phyloP scores from a whole-genome alignment of 35 echinoderm and acorn worm species.

The Strongylocentrotus purpuratus region DNA sequence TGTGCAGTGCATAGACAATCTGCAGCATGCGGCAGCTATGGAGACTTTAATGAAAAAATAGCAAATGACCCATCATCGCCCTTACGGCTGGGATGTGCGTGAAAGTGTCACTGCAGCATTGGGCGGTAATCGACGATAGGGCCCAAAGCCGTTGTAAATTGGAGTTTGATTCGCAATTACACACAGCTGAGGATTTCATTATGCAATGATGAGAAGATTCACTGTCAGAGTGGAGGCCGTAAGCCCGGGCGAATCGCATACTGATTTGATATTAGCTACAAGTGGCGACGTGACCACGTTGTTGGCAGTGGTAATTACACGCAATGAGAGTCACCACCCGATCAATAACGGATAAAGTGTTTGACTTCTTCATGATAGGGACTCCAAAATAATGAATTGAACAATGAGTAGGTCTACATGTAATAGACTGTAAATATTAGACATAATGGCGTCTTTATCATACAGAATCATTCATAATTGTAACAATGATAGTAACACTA shows the following conservation, averaged over 20 bases:
- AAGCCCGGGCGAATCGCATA: neutral
- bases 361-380: neutral
- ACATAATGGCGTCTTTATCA: no score
- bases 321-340: neutral
- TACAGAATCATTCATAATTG: no score
- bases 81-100: no score
- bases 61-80: no score
- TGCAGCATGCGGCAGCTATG: no score
- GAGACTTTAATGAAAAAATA: no score
- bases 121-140: neutral
- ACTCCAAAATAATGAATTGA: neutral
- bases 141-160: neutral
- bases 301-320: neutral
- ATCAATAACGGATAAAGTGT: neutral
- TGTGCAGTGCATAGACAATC: no score
- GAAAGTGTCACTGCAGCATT: no score
- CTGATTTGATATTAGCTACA: neutral
- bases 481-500: no score
- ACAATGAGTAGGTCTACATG: no score
- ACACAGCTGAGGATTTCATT: conserved; percentile 1
- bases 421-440: no score
- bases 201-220: neutral
- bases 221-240: neutral
- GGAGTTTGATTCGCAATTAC: conserved; percentile 2
- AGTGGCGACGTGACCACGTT: neutral